These are phyloP conservation scores for Acanthosepion pharaonis DNA, from an alignment of 2,888 invertebrate genomes.

Conservation along the genomic window DNA sequence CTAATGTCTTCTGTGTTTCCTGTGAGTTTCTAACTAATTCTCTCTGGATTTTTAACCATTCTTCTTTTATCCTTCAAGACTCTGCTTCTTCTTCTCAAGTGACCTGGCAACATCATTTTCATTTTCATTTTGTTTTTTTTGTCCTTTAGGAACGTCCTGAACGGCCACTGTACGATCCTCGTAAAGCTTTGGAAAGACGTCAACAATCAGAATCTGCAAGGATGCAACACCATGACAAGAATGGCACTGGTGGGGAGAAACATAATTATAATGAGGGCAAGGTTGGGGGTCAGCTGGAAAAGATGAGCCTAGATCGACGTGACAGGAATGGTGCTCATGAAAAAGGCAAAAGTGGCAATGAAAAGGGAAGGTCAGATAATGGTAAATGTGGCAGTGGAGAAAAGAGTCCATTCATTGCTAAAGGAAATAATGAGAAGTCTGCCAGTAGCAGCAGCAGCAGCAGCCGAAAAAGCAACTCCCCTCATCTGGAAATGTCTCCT, in stretches of 20 bases:
- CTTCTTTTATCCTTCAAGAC: not conserved
- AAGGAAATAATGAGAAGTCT: not conserved
- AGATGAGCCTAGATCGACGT: constrained; percentile 16
- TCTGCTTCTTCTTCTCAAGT: not conserved
- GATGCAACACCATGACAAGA: not conserved
- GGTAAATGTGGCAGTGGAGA: not conserved
- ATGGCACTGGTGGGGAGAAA: not conserved
- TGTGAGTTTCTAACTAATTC: not conserved
- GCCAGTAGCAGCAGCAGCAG: not conserved
- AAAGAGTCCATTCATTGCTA: not conserved
- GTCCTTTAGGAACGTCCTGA: constrained; percentile 41
- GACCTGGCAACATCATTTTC: not conserved
- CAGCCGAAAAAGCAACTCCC: not conserved
- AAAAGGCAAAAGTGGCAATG: not conserved
- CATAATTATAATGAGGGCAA: not conserved
- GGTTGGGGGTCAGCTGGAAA: not conserved
- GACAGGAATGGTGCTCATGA: not conserved
- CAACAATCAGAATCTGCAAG: constrained; percentile 42
- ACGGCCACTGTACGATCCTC: constrained; percentile 38
- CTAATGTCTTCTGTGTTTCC: not conserved
- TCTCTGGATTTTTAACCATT: not conserved
- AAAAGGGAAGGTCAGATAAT: not conserved
- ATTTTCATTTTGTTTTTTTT: not conserved
- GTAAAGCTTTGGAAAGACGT: constrained; percentile 46
- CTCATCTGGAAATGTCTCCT: not conserved